Evolutionary conservation across 1,140 invertebrate species (phyloP).

Genomic region (Colletes latitarsis): DNA sequence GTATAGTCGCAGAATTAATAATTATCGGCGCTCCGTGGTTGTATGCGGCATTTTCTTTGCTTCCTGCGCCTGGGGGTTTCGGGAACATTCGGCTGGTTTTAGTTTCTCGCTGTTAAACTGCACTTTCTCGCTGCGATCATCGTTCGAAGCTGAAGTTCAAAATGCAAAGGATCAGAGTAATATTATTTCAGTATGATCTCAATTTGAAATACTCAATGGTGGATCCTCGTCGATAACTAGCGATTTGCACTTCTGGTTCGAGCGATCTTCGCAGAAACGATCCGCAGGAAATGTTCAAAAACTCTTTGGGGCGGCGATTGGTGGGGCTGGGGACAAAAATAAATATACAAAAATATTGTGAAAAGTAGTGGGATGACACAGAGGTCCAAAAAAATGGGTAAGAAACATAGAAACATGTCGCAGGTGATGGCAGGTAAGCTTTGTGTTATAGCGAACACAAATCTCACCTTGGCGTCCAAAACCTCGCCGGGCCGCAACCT

Average conservation of each 20-base stretch:
- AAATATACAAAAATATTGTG: conserved; percentile 49
- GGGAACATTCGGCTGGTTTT: conserved; percentile 29
- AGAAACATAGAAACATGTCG: conserved; percentile 54
- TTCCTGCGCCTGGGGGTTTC: background rate
- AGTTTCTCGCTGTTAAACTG: conserved; percentile 39
- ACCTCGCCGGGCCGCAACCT: conserved; percentile 90
- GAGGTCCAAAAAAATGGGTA: background rate
- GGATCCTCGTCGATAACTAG: too few relatives aligned
- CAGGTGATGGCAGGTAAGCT: conserved; percentile 81
- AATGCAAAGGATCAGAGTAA: background rate
- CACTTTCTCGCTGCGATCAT: background rate
- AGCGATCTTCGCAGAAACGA: background rate
- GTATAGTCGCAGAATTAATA: conserved; percentile 46
- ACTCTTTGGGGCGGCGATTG: background rate
- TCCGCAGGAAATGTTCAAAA: background rate
- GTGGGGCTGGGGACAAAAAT: conserved; percentile 9
- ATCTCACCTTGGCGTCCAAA: conserved; percentile 89
- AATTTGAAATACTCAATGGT: too few relatives aligned
- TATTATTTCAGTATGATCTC: too few relatives aligned
- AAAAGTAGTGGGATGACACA: conserved; percentile 25
- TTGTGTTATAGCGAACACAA: conserved; percentile 85
- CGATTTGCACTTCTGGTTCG: background rate
- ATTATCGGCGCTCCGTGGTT: conserved; percentile 54
- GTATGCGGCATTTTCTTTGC: conserved; percentile 30
- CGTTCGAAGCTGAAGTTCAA: background rate